phyloP scores from a whole-genome alignment of 2,888 invertebrate species.

The Eristalis pertinax region DNA sequence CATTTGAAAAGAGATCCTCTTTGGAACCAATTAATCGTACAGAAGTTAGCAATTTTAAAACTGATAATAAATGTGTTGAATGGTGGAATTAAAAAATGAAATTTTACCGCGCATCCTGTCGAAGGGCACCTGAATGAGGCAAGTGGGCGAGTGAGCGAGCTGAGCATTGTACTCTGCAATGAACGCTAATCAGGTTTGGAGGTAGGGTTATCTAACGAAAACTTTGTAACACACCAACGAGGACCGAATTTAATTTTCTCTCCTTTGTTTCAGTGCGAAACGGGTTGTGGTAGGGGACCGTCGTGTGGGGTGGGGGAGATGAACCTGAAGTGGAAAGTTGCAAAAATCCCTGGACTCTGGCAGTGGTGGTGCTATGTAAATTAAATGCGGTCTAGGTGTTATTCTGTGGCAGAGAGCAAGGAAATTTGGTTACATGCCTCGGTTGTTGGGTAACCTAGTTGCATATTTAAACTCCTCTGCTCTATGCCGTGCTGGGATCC shows the following conservation, averaged over 20 bases:
- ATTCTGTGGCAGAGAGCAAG: neutral
- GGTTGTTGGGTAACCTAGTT: neutral
- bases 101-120: neutral
- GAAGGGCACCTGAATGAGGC: neutral
- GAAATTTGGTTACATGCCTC: neutral
- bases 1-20: conserved; percentile 26
- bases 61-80: conserved; percentile 40
- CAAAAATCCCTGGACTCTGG: no score
- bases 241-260: neutral
- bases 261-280: neutral
- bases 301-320: neutral
- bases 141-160: neutral
- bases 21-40: conserved; percentile 44
- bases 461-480: neutral
- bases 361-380: neutral
- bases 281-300: no score
- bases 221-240: neutral
- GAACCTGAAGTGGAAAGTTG: neutral
- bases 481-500: neutral
- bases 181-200: neutral
- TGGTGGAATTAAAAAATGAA: conserved; percentile 17
- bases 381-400: neutral
- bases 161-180: neutral
- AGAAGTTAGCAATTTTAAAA: conserved; percentile 45
- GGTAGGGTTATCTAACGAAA: neutral